A percentile compares a stretch with the other conserved stretches of the same genome.
These are phyloP conservation scores for Aplochiton taeniatus DNA, from an alignment of 2,797 vertebrate genomes.

Conservation along the genomic window DNA sequence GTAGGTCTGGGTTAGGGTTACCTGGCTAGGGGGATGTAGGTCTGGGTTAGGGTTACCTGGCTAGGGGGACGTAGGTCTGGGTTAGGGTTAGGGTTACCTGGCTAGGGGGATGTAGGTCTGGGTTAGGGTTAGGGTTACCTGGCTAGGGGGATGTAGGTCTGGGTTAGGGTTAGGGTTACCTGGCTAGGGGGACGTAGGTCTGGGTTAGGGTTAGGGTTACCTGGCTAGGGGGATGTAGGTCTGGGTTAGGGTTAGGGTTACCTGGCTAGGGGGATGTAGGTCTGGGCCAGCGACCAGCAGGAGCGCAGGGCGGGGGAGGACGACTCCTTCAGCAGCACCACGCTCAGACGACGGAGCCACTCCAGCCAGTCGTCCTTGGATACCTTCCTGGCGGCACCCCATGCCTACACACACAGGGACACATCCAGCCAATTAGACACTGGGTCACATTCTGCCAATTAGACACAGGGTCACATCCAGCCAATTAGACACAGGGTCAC, in stretches of 20 bases:
- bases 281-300: constrained; percentile 97
- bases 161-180: constrained; percentile 71
- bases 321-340: constrained; percentile 96
- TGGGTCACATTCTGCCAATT: not conserved
- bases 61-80: not conserved
- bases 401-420: constrained; percentile 79
- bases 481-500: too few species aligned
- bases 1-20: too few species aligned
- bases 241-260: constrained; percentile 46
- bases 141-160: too few species aligned
- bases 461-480: too few species aligned
- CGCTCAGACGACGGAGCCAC: constrained; percentile 92
- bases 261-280: constrained; percentile 98
- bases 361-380: constrained; percentile 99
- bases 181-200: constrained; percentile 97
- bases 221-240: not conserved
- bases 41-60: too few species aligned
- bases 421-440: not conserved
- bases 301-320: constrained; percentile 95
- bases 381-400: constrained; percentile 96
- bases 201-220: constrained; percentile 83
- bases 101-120: constrained; percentile 98
- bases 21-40: too few species aligned
- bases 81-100: constrained; percentile 74
- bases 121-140: constrained; percentile 77